These are phyloP conservation scores for Reticulitermes speratus DNA, from an alignment of 1,140 invertebrate species.

Conservation along the genomic window DNA sequence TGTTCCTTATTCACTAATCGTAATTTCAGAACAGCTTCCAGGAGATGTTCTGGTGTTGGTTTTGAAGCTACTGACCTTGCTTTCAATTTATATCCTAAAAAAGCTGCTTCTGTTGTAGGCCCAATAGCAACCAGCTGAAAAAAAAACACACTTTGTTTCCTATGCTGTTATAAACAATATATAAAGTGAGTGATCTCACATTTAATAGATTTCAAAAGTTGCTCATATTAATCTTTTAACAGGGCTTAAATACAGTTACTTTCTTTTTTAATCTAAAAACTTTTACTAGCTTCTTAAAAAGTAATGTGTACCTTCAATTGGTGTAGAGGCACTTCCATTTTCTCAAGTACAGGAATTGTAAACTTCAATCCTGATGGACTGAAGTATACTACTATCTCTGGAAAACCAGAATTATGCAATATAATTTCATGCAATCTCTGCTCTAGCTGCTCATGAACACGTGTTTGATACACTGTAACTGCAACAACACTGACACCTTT, in stretches of 20 bases:
- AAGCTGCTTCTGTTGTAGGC: slow-evolving; percentile 47
- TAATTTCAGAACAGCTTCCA: not conserved
- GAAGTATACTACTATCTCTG: slow-evolving; percentile 49
- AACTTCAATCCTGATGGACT: slow-evolving; percentile 50
- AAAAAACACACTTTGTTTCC: not conserved
- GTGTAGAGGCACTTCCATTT: slow-evolving; percentile 38
- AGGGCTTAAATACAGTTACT: no score
- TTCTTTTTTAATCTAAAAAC: no score
- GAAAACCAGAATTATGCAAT: slow-evolving; percentile 40
- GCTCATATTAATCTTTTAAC: no score
- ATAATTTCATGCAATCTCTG: slow-evolving; percentile 41
- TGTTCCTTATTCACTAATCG: not conserved
- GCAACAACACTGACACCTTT: slow-evolving; percentile 43
- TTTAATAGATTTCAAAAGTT: no score
- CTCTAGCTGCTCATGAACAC: slow-evolving; percentile 43
- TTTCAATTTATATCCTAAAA: slow-evolving; percentile 43
- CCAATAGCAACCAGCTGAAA: slow-evolving; percentile 50
- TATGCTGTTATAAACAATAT: no score
- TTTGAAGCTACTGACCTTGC: slow-evolving; percentile 42
- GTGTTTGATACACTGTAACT: slow-evolving; percentile 46
- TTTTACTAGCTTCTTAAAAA: no score
- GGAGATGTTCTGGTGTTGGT: slow-evolving; percentile 43
- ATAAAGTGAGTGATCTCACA: no score
- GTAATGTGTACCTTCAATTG: slow-evolving; percentile 39
- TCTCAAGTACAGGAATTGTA: slow-evolving; percentile 40